Evolutionary conservation across 2,113 vertebrate genomes (phyloP).

Genomic region (Sterna hirundo): DNA sequence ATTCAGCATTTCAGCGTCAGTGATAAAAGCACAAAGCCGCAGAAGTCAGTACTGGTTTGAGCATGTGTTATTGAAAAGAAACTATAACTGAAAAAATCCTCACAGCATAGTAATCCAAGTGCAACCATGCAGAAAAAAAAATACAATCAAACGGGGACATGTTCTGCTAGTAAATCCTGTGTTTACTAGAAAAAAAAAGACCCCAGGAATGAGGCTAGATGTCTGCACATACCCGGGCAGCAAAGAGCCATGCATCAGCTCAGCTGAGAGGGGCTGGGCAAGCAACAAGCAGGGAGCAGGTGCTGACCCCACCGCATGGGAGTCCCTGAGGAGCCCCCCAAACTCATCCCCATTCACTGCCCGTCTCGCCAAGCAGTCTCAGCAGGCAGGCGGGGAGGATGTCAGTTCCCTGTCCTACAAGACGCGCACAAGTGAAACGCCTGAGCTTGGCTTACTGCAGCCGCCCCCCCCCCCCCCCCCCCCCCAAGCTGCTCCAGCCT

Average conservation of each 20-base stretch:
- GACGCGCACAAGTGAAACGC: background rate
- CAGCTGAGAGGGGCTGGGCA: rapidly evolving
- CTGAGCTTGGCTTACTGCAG: background rate
- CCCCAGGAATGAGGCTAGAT: background rate
- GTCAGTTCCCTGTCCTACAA: background rate
- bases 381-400: background rate
- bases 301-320: background rate
- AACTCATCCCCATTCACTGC: background rate
- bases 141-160: background rate
- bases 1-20: background rate
- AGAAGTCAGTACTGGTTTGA: background rate
- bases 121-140: background rate
- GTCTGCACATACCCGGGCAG: rapidly evolving
- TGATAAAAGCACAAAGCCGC: background rate
- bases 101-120: background rate
- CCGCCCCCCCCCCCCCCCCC: too few species aligned
- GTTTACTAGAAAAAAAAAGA: background rate
- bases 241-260: rapidly evolving
- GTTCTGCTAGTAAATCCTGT: background rate
- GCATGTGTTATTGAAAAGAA: background rate
- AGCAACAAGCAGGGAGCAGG: rapidly evolving
- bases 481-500: background rate
- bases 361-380: background rate
- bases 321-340: background rate
- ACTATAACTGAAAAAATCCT: background rate